Percentiles rank a stretch among this genome's conserved stretches.
These are phyloP conservation scores for Epistrophella euchroma DNA, from an alignment of 2,888 invertebrate species.

Conservation along the genomic window DNA sequence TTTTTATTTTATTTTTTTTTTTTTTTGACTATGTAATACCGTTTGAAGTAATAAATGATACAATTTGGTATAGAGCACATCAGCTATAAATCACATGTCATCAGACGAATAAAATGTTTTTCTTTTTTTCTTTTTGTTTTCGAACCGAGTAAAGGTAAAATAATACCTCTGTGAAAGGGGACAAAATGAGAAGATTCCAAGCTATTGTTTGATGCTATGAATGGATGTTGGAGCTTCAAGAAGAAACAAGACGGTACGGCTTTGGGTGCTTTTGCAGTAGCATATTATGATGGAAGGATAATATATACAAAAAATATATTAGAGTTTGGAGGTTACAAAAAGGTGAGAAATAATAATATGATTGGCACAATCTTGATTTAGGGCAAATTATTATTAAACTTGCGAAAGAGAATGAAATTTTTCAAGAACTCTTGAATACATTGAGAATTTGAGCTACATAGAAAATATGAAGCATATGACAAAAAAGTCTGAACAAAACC, in stretches of 20 bases:
- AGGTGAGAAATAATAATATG: constrained; percentile 16
- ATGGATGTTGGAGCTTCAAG: background rate
- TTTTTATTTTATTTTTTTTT: constrained; percentile 34
- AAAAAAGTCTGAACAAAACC: no score
- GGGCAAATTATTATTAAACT: constrained; percentile 30
- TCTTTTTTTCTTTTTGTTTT: constrained; percentile 29
- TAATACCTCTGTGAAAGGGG: constrained; percentile 16
- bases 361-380: constrained; percentile 32
- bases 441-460: background rate
- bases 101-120: constrained; percentile 47
- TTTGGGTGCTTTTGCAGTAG: constrained; percentile 10
- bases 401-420: background rate
- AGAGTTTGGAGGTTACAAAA: constrained; percentile 2
- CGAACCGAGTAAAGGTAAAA: constrained; percentile 3
- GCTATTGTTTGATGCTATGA: constrained; percentile 26
- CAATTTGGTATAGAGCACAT: constrained; percentile 60
- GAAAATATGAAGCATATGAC: no score
- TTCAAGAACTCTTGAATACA: background rate
- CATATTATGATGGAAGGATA: constrained; percentile 17
- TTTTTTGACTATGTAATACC: constrained; percentile 8
- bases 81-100: constrained; percentile 70
- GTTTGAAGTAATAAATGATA: constrained; percentile 68
- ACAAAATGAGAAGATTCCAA: constrained; percentile 27
- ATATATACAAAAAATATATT: background rate
- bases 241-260: background rate